Conservation (phyloP, 30 jellyfish, hydroid and myxozoan genomes). For the Aurelia coerulea region DNA sequence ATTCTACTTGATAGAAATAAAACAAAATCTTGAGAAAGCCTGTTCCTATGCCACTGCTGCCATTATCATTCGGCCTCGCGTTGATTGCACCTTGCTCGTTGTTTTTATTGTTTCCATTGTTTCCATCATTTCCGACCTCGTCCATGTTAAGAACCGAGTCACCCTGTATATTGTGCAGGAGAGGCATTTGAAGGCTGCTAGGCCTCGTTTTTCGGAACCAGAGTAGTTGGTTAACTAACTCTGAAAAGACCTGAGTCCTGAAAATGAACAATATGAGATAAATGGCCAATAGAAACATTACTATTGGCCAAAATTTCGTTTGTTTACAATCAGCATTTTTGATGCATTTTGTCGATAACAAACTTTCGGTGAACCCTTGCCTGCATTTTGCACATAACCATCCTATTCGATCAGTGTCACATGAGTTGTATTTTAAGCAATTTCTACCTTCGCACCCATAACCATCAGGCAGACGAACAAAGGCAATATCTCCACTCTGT, state of each 20-base stretch:
- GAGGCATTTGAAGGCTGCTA: too few species aligned
- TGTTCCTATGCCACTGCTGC: background rate
- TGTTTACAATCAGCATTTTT: slow-evolving; percentile 12
- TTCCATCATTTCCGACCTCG: too few species aligned
- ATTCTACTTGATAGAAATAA: slow-evolving; percentile 23
- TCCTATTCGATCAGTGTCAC: slow-evolving; percentile 43
- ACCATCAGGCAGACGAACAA: slow-evolving; percentile 15
- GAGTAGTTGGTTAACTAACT: too few species aligned
- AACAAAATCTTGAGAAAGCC: slow-evolving; percentile 22
- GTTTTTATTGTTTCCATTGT: too few species aligned
- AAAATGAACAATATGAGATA: slow-evolving; percentile 30
- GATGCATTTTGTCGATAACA: slow-evolving; percentile 31
- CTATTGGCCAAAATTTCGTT: slow-evolving; percentile 31
- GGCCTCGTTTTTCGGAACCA: too few species aligned
- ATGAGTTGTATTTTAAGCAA: slow-evolving; percentile 40
- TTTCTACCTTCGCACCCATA: slow-evolving; percentile 42
- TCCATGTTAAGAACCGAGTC: too few species aligned
- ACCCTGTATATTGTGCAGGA: too few species aligned
- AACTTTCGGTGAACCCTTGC: slow-evolving; percentile 32
- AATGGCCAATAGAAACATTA: background rate
- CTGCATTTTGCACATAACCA: slow-evolving; percentile 30
- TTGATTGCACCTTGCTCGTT: background rate
- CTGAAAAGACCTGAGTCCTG: background rate
- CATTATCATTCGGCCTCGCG: background rate
- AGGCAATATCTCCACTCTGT: slow-evolving; percentile 2